These are phyloP conservation scores for Brachyistius frenatus DNA, from an alignment of 2,113 vertebrate species.

Conservation along the genomic window DNA sequence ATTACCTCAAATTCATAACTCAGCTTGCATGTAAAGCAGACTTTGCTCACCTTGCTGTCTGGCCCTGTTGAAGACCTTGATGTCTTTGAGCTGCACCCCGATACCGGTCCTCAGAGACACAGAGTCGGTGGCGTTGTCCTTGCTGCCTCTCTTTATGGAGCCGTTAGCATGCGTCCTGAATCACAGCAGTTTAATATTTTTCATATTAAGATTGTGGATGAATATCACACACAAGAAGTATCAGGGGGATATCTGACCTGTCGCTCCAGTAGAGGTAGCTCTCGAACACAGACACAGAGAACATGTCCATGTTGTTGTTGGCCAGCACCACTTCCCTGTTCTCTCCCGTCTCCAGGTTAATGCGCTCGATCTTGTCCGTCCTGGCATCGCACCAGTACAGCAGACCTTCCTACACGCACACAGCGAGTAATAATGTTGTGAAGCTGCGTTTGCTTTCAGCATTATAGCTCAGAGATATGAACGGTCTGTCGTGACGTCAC, in stretches of 20 bases:
- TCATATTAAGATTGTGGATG: background rate
- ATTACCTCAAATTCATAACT: background rate
- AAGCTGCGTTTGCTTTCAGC: background rate
- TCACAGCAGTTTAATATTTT: slow-evolving; percentile 18
- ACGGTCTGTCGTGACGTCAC: slow-evolving; percentile 69
- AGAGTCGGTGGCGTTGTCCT: slow-evolving; percentile 95
- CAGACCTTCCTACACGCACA: slow-evolving; percentile 87
- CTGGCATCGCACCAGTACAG: slow-evolving; percentile 98
- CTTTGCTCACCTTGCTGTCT: slow-evolving; percentile 90
- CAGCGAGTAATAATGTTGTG: background rate
- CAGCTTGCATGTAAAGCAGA: background rate
- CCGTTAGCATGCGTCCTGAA: slow-evolving; percentile 95
- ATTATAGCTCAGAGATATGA: background rate
- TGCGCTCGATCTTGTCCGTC: slow-evolving; percentile 96
- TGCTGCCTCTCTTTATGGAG: slow-evolving; percentile 96
- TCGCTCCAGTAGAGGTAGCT: slow-evolving; percentile 99
- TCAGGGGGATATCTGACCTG: slow-evolving; percentile 81
- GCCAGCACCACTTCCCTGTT: slow-evolving; percentile 93
- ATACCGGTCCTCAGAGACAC: slow-evolving; percentile 94
- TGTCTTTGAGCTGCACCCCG: slow-evolving; percentile 97
- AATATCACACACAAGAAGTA: background rate
- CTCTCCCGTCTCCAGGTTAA: slow-evolving; percentile 94
- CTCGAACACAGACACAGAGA: slow-evolving; percentile 97
- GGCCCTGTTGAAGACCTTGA: slow-evolving; percentile 97
- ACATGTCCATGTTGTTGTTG: slow-evolving; percentile 99